These are phyloP conservation scores for Ischnus inquisitorius DNA, from an alignment of 2,888 invertebrate genomes.

Conservation along the genomic window DNA sequence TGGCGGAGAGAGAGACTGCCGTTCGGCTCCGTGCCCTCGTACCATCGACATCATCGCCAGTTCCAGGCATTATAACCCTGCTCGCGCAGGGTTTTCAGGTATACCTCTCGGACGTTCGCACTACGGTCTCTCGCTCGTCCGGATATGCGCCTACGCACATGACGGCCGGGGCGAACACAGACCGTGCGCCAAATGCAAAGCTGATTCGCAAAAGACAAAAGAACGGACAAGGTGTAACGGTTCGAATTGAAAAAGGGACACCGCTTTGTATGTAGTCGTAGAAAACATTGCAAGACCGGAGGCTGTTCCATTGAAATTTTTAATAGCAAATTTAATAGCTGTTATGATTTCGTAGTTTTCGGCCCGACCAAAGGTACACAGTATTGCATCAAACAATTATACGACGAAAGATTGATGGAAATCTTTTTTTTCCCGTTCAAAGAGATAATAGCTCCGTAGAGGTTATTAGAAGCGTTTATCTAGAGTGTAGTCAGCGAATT, in stretches of 20 bases:
- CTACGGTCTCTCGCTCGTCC: conserved; percentile 55
- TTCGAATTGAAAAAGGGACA: conserved; percentile 75
- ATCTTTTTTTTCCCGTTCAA: neutral
- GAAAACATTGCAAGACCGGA: conserved; percentile 81
- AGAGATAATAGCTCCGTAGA: conserved; percentile 11
- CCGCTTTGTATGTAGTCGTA: conserved; percentile 42
- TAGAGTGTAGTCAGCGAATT: conserved; percentile 17
- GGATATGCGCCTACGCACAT: conserved; percentile 80
- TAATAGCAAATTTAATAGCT: conserved; percentile 85
- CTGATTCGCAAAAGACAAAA: conserved; percentile 82
- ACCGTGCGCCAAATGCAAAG: conserved; percentile 78
- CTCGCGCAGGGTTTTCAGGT: conserved; percentile 45
- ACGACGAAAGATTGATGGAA: conserved; percentile 21
- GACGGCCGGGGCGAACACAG: conserved; percentile 77
- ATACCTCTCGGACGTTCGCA: conserved; percentile 66
- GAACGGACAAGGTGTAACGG: conserved; percentile 77
- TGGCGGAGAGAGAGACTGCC: conserved; percentile 74
- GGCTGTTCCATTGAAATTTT: conserved; percentile 85
- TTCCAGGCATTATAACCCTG: conserved; percentile 34
- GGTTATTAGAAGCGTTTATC: conserved; percentile 19
- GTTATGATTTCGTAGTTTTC: conserved; percentile 72
- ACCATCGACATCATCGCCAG: conserved; percentile 68
- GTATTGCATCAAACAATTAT: conserved; percentile 13
- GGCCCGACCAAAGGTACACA: no score
- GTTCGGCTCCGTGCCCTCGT: conserved; percentile 57